Evolutionary conservation across 1,140 invertebrate genomes (phyloP).

Genomic region (Drosophila prosaltans): DNA sequence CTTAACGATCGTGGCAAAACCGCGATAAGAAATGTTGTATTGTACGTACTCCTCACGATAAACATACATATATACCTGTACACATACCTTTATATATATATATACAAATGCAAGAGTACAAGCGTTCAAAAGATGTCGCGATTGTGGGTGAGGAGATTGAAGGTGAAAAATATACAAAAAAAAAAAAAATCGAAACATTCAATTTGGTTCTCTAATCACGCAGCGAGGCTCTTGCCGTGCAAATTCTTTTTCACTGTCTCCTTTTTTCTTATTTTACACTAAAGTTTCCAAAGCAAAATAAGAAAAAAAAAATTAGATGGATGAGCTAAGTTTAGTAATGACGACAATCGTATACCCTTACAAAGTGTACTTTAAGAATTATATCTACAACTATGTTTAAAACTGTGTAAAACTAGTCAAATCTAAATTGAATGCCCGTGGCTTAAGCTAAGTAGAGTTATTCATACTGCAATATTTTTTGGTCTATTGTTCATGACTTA

Average conservation of each 20-base stretch:
- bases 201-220: conserved; percentile 80
- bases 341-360: too few species aligned
- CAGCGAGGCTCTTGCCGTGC: conserved; percentile 59
- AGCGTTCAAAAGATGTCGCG: conserved; percentile 20
- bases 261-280: too few species aligned
- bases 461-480: too few species aligned
- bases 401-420: too few species aligned
- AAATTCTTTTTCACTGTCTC: conserved; percentile 38
- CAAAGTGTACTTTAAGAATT: too few species aligned
- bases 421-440: too few species aligned
- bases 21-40: conserved; percentile 73
- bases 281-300: too few species aligned
- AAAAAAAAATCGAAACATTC: conserved; percentile 52
- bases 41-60: conserved; percentile 2
- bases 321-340: too few species aligned
- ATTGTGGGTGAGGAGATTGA: conserved; percentile 47
- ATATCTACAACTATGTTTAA: too few species aligned
- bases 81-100: neutral
- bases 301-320: neutral
- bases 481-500: too few species aligned
- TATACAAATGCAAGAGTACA: conserved; percentile 14
- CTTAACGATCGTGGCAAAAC: conserved; percentile 66
- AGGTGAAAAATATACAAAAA: conserved; percentile 48
- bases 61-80: neutral
- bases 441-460: too few species aligned